Base-by-base conservation (phyloP, 2,888 invertebrate species). In the Syritta pipiens region DNA sequence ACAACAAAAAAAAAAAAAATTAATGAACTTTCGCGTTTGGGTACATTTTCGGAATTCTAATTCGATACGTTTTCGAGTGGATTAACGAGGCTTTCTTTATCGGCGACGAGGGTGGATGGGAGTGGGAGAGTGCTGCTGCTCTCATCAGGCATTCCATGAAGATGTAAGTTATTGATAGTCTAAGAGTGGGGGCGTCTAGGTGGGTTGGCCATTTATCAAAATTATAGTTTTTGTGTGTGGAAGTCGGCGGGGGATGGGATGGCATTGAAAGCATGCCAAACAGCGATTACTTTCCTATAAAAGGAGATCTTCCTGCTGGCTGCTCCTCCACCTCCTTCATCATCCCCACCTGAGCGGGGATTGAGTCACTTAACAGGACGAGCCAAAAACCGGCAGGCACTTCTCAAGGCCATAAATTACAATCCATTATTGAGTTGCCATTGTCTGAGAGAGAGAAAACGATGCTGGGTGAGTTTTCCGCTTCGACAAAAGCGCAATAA, bases 391-490 rank as follows among this genome's bases (percentile, higher is more conserved):
- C 62, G 55, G 42, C 49, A 67, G 72, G 57, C 67, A 67, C 49
- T 79, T 71, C 69, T 77, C 37, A 44, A 60, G 49, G 37, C 60
- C 62, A 79, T 79, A 72, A 72, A 79, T 79, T 79, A 79, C 79
- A 62, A 79, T 79, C 79, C 72, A 79, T 79, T 79, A 79, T 79
- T 79, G 79, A 79, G 79, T 72, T 79, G 60, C 72, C 57, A 79
- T 79, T 79, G 79, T 79, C 72, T 79, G 72, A 79, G 72, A n/a
- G n/a, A n/a, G n/a, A n/a, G n/a, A n/a, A n/a, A n/a, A n/a, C n/a
- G n/a, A 72, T 57, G 79, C 67, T 72, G 79, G 67, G 79, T 67
- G 79, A 79, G 79, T 79, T 79, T 79, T 72, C 72, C 72, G 79
- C 79, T 72, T 79, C 60, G 72, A 67, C 79, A 79, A 79, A 62